phyloP scores from a whole-genome alignment of 2,888 invertebrate species.

The Conops quadrifasciatus region DNA sequence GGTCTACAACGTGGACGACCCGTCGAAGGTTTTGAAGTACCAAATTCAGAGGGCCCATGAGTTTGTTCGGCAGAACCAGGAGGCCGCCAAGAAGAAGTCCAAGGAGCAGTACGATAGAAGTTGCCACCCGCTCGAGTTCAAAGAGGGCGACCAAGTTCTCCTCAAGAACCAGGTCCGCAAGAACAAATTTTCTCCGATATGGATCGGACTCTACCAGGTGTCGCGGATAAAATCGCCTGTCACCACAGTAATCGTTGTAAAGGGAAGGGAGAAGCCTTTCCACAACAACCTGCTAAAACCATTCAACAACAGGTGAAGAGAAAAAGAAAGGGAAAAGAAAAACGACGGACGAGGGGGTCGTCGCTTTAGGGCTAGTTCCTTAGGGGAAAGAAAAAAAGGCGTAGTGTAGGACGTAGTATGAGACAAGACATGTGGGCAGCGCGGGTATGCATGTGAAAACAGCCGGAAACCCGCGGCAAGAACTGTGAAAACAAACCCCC shows the following conservation, averaged over 20 bases:
- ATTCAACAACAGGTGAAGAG: neutral
- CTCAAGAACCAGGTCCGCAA: neutral
- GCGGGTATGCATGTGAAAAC: constrained; percentile 54
- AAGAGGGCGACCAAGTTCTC: neutral
- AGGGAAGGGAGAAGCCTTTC: neutral
- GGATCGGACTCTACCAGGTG: neutral
- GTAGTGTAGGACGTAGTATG: too few relatives aligned
- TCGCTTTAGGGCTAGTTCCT: too few relatives aligned
- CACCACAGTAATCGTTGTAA: neutral
- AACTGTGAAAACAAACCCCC: too few relatives aligned
- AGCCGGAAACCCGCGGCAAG: too few relatives aligned
- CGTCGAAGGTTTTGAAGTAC: neutral
- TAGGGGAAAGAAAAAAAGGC: too few relatives aligned
- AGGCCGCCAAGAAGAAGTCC: constrained; percentile 1
- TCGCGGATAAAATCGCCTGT: neutral
- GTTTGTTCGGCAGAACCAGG: constrained; percentile 15
- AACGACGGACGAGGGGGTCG: constrained; percentile 27
- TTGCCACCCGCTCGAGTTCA: neutral
- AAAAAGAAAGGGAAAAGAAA: neutral
- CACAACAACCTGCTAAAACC: neutral
- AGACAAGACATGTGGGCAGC: too few relatives aligned
- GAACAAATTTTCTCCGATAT: neutral
- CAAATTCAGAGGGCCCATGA: constrained; percentile 27
- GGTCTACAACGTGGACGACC: constrained; percentile 29
- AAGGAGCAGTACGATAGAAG: constrained; percentile 19